Evolutionary conservation across 1,140 invertebrate genomes (phyloP).

Genomic region (Oppia nitens): DNA sequence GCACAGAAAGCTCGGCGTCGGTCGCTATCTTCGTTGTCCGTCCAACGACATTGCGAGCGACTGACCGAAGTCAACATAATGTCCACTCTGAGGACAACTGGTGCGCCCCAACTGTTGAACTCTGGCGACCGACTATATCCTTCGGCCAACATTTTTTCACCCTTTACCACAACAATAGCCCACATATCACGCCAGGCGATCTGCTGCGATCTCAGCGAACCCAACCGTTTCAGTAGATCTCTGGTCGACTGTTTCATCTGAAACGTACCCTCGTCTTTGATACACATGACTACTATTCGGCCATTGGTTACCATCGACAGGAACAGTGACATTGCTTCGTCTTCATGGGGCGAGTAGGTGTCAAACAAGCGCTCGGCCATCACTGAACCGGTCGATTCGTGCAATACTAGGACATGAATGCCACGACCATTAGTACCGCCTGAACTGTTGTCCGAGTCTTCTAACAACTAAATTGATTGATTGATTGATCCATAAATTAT

Average conservation of each 20-base stretch:
- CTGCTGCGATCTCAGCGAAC: constrained; percentile 34
- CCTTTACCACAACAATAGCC: constrained; percentile 41
- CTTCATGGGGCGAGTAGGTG: constrained; percentile 45
- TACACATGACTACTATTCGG: constrained; percentile 39
- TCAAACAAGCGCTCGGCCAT: constrained; percentile 46
- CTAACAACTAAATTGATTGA: constrained; percentile 41
- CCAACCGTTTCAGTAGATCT: constrained; percentile 33
- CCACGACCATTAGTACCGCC: constrained; percentile 37
- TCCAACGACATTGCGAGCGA: constrained; percentile 28
- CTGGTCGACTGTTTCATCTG: constrained; percentile 39
- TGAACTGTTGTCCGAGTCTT: constrained; percentile 40
- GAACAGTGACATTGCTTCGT: constrained; percentile 43
- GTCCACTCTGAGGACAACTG: constrained; percentile 35
- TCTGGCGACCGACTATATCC: constrained; percentile 37
- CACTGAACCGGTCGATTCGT: constrained; percentile 35
- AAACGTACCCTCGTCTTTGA: constrained; percentile 46
- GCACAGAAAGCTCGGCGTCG: constrained; percentile 40
- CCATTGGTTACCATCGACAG: constrained; percentile 42
- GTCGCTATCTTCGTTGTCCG: constrained; percentile 26
- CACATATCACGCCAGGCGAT: constrained; percentile 47
- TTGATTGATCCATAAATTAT: too few relatives aligned
- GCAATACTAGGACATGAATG: constrained; percentile 44
- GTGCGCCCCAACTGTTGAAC: constrained; percentile 40
- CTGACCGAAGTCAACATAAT: constrained; percentile 34
- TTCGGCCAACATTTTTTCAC: constrained; percentile 26